Conservation (phyloP, 2,888 invertebrate genomes). For the Dryadula phaetusa region DNA sequence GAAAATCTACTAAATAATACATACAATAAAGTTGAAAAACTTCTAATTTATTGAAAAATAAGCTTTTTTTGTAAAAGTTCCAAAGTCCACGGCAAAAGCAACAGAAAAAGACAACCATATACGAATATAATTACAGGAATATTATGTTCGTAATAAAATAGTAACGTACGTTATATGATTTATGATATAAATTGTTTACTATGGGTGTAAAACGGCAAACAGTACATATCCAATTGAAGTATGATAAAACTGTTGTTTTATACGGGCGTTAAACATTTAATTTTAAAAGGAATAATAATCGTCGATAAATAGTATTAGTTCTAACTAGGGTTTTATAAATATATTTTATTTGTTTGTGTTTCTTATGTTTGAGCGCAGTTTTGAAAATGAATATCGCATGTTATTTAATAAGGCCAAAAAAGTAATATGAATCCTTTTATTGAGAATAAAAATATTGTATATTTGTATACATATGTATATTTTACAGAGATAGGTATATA, state of each 20-base stretch:
- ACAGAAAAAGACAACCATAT: neutral
- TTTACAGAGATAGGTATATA: too few relatives aligned
- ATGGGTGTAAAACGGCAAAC: neutral
- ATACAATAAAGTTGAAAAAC: too few relatives aligned
- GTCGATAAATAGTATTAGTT: neutral
- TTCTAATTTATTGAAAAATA: neutral
- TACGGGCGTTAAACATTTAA: neutral
- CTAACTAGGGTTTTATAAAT: neutral
- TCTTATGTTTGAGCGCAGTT: too few relatives aligned
- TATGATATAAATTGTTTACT: neutral
- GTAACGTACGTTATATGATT: neutral
- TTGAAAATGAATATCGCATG: too few relatives aligned
- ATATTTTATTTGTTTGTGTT: neutral
- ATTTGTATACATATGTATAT: too few relatives aligned
- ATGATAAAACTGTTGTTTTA: neutral
- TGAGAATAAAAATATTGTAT: too few relatives aligned
- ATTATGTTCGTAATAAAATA: neutral
- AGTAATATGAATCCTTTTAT: too few relatives aligned
- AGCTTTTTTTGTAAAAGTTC: neutral
- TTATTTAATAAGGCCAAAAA: too few relatives aligned
- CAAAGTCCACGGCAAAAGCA: neutral
- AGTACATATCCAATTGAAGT: slow-evolving; percentile 13
- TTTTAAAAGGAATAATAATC: neutral
- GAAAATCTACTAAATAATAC: too few relatives aligned
- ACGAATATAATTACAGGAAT: neutral